A percentile compares a stretch with the other conserved stretches of the same genome.
Conservation (phyloP, 2,113 vertebrate species). For the Oxygymnocypris stewartii region DNA sequence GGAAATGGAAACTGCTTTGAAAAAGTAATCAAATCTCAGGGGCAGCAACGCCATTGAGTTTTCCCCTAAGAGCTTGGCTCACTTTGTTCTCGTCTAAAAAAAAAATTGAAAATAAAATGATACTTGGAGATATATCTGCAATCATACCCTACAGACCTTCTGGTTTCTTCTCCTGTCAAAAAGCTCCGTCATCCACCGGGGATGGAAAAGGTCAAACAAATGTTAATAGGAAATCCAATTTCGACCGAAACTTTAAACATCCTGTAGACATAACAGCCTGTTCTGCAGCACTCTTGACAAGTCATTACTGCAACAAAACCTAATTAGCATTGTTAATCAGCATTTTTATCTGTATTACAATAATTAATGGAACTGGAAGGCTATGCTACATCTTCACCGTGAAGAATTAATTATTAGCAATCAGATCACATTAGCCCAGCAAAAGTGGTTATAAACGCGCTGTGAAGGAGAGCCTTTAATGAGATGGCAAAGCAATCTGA, state of each 20-base stretch:
- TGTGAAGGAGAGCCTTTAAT: constrained; percentile 42
- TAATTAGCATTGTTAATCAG: constrained; percentile 69
- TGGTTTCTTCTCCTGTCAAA: constrained; percentile 45
- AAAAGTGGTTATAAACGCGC: constrained; percentile 40
- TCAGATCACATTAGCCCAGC: constrained; percentile 63
- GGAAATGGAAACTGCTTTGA: constrained; percentile 32
- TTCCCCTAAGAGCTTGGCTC: constrained; percentile 2
- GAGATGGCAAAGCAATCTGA: constrained; percentile 32
- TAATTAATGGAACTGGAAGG: constrained; percentile 67
- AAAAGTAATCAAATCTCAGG: constrained; percentile 42
- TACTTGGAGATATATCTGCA: constrained; percentile 5
- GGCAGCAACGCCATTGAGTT: constrained; percentile 10
- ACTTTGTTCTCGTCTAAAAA: constrained; percentile 16
- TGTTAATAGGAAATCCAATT: constrained; percentile 62
- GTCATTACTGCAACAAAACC: constrained; percentile 64
- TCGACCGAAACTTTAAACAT: constrained; percentile 37
- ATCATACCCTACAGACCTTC: constrained; percentile 14
- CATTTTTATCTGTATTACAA: constrained; percentile 68
- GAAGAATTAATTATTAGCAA: constrained; percentile 69
- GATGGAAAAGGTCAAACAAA: constrained; percentile 63
- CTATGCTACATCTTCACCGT: constrained; percentile 59
- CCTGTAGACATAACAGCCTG: constrained; percentile 36
- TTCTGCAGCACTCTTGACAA: constrained; percentile 54
- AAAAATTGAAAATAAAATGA: not conserved
- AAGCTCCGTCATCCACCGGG: constrained; percentile 43